Base-by-base conservation (phyloP, 2,888 invertebrate species). In the Sericinus montela region DNA sequence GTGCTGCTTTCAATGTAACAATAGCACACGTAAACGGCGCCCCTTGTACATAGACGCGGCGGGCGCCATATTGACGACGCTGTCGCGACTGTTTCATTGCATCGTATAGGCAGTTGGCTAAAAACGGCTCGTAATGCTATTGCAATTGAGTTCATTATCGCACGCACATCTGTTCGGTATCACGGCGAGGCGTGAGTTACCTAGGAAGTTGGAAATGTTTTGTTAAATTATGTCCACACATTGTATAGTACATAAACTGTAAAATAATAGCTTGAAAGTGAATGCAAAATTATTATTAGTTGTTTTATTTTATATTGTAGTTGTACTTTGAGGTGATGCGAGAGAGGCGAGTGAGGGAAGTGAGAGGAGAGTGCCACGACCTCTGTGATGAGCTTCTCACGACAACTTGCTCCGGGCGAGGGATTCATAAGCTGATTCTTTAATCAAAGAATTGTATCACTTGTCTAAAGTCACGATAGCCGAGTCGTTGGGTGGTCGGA, bases 31-130 rank as follows among this genome's bases (percentile, higher is more conserved):
- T 7, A 13, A 25, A 38, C 29, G 40, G 29, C 28, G 42, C 34
- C 34, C 42, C 4, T 42, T 42, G 34, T 34, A 34, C 19, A 34
- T 42, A 34, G 11, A 23, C n/a, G 55, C 48, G 39, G 15, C 23
- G 15, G 37, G 46, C 30, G 53, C 34, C 38, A 36, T 29, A 36
- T 42, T 15, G 23, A 19, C 23, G 23, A 23, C 4, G 23, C 9
- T 1, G 13, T 32, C 44, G 35, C 13, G n/a, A 37, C 30, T 23
- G 29, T 30, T 39, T 29, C 0, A n/a, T 11, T 9, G n/a, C 9
- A n/a, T n/a, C 29, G 30, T n/a, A 10, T 10, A n/a, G 6, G 4
- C 23, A 6, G 6, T 23, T 23, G 23, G 3, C 23, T 6, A 23
- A 23, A 23, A 23, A 23, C 23, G 23, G 23, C 23, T 6, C 6